phyloP scores from a whole-genome alignment of 2,797 vertebrate species.

The Corythornis leucogaster region DNA sequence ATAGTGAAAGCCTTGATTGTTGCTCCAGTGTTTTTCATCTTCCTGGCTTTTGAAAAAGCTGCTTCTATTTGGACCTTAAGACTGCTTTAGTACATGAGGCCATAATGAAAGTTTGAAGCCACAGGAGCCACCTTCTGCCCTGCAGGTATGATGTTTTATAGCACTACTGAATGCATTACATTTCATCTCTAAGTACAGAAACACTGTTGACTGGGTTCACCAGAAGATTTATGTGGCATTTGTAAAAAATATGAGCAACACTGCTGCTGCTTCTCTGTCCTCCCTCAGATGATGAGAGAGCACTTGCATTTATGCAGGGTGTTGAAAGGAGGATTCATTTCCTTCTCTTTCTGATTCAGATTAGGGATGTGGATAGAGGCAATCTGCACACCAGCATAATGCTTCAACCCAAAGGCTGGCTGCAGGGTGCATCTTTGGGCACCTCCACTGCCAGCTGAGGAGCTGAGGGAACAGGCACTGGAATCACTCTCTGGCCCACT shows the following conservation, averaged over 20 bases:
- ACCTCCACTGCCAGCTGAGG: not conserved
- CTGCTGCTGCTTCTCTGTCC: fast-evolving
- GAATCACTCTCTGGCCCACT: constrained; percentile 49
- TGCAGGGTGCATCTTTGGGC: fast-evolving
- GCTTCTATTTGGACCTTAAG: not conserved
- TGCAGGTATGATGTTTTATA: not conserved
- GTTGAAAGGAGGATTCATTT: not conserved
- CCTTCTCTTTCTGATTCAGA: not conserved
- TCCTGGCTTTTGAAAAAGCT: not conserved
- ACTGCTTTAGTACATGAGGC: not conserved
- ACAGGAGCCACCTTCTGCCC: not conserved
- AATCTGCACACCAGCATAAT: fast-evolving
- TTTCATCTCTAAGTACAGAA: not conserved
- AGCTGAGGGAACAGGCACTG: not conserved
- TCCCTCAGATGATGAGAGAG: not conserved
- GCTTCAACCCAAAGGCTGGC: not conserved
- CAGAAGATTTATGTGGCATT: not conserved
- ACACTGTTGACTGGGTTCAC: not conserved
- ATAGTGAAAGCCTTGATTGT: not conserved
- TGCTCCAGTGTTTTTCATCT: not conserved
- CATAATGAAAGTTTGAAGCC: not conserved
- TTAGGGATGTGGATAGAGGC: not conserved
- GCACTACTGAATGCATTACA: not conserved
- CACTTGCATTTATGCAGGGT: not conserved
- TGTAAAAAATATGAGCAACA: not conserved